These are phyloP conservation scores for Pogonocherus hispidulus DNA, from an alignment of 2,888 invertebrate species.

Conservation along the genomic window DNA sequence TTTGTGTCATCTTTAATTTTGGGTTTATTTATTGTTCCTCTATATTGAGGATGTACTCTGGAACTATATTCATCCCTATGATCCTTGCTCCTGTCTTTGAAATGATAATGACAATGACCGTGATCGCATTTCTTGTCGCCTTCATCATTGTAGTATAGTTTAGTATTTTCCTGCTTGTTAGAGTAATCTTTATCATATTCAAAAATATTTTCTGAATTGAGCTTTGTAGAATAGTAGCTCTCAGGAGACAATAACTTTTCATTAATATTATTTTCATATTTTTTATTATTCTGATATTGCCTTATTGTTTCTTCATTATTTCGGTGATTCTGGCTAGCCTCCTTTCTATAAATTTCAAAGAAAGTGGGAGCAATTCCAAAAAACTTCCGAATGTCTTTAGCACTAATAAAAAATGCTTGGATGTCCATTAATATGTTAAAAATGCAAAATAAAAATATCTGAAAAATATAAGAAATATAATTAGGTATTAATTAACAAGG, in stretches of 20 bases:
- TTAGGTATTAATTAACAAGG: too few species aligned
- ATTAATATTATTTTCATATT: conserved; percentile 29
- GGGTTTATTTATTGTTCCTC: background rate
- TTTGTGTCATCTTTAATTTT: background rate
- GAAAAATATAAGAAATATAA: too few species aligned
- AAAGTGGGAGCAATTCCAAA: conserved; percentile 19
- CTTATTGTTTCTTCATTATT: background rate
- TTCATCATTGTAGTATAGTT: background rate
- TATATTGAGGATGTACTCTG: background rate
- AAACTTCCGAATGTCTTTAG: conserved; percentile 10
- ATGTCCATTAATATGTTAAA: background rate
- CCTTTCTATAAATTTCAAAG: conserved; percentile 19
- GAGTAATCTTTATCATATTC: conserved; percentile 19
- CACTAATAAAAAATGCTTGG: conserved; percentile 12
- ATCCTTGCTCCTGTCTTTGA: background rate
- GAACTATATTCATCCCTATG: background rate
- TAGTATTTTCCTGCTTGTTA: background rate
- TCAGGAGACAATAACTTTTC: conserved; percentile 23
- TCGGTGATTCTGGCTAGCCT: conserved; percentile 15
- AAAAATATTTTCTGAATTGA: background rate
- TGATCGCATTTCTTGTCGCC: background rate
- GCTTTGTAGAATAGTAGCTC: background rate
- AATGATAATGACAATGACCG: background rate
- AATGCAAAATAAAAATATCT: background rate
- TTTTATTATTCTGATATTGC: background rate